Percentiles rank a stretch among this genome's conserved stretches.
Conservation (phyloP, 1,140 invertebrate species). For the Drosophila repleta region DNA sequence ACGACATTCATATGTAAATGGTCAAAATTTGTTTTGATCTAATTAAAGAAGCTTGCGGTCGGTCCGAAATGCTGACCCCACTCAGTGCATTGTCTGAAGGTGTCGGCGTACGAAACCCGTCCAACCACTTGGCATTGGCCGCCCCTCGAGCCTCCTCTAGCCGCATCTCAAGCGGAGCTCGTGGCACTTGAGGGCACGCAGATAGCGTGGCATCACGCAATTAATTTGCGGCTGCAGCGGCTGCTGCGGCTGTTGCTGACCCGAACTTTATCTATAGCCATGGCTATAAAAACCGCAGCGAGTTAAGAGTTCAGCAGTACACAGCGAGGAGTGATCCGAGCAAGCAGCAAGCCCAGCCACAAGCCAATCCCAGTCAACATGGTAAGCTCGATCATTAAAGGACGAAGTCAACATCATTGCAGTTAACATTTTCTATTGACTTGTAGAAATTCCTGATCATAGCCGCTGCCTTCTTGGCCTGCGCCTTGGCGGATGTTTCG, state of each 20-base stretch:
- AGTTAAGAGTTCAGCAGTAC: constrained; percentile 60
- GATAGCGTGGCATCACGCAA: constrained; percentile 63
- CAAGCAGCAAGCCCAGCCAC: constrained; percentile 55
- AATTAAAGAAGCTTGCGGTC: constrained; percentile 58
- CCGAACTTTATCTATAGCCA: constrained; percentile 50
- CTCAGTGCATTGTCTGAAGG: constrained; percentile 37
- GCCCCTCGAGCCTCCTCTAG: constrained; percentile 13
- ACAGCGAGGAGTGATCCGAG: constrained; percentile 60
- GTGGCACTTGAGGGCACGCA: constrained; percentile 44
- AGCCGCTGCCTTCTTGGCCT: constrained; percentile 71
- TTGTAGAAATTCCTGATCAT: constrained; percentile 65
- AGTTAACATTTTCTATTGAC: constrained; percentile 1
- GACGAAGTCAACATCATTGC: not conserved
- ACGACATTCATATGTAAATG: constrained; percentile 61
- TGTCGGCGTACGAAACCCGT: constrained; percentile 50
- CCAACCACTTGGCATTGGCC: constrained; percentile 68
- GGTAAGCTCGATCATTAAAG: constrained; percentile 39
- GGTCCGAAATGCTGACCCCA: constrained; percentile 37
- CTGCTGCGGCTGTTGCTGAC: constrained; percentile 44
- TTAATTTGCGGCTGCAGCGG: constrained; percentile 56
- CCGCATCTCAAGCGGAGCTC: constrained; percentile 14
- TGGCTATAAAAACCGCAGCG: constrained; percentile 65
- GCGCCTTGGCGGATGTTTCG: constrained; percentile 71
- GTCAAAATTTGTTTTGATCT: constrained; percentile 58
- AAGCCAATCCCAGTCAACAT: constrained; percentile 17